Evolutionary conservation across 2,113 vertebrate species (phyloP).

Genomic region (Zingel zingel): DNA sequence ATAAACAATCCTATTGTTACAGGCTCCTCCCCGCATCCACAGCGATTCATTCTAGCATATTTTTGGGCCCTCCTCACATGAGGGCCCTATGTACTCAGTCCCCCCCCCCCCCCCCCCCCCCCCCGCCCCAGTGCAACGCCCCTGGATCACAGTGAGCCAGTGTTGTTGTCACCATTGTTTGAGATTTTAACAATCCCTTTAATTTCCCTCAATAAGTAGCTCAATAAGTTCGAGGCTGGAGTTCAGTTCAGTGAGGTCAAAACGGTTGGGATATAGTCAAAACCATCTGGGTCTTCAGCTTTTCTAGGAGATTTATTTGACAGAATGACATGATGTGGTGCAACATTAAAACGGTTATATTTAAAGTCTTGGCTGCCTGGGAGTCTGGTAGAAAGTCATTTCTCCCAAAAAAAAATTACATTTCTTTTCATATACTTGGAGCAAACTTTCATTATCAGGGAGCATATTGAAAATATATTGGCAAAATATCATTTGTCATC

Average conservation of each 20-base stretch:
- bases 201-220: not conserved
- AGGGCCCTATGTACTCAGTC: no score
- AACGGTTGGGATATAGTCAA: not conserved
- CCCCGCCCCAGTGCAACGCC: no score
- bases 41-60: no score
- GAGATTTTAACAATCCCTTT: not conserved
- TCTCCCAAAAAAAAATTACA: no score
- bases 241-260: not conserved
- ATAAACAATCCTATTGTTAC: no score
- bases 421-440: no score
- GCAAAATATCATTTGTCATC: not conserved
- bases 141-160: not conserved
- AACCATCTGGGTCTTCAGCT: not conserved
- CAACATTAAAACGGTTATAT: constrained; percentile 1
- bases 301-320: not conserved
- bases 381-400: not conserved
- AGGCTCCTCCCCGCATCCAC: no score
- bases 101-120: no score
- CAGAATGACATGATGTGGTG: not conserved
- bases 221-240: not conserved
- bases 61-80: no score
- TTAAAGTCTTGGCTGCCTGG: not conserved
- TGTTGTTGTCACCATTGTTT: not conserved
- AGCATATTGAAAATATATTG: not conserved
- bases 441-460: not conserved